Evolutionary conservation across 2,888 invertebrate genomes (phyloP), one percentile per base, ranked within the genome.

Genomic region (Atrina japonica): DNA sequence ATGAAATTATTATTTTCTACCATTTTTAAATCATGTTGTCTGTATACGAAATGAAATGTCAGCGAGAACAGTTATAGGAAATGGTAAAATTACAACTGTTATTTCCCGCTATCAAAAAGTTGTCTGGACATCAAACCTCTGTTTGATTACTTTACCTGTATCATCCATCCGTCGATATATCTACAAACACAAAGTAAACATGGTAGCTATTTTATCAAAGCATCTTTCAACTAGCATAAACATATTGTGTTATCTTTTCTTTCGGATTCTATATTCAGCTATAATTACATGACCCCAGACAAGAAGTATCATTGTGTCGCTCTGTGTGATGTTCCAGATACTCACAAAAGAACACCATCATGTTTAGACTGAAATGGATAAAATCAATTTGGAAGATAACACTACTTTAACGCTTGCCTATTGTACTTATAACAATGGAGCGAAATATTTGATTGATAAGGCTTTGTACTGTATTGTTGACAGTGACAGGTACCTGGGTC

Each of bases 311-410:
- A 49, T 45, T 45, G 40, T 29, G 21, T 27, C 43, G 27, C 61
- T 11, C 35, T 30, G 61, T 49, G n/a, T 45, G 18, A 50, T 29
- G 47, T 47, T 47, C 30, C 23, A 61, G 49, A 43, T 29, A 25
- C n/a, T 30, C 21, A 61, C 61, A 61, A 61, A 30, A 35, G 61
- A 23, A n/a, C 29, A 27, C 61, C 49, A 47, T 47, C 41, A 49
- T 45, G 47, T 14, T 27, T 21, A 18, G 27, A 45, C 47, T 43
- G 21, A 16, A 61, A 61, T 61, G 61, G 29, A 61, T 45, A 29
- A 61, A 61, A 49, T 49, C 61, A 61, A 61, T 61, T 49, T 61
- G 47, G 35, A 47, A 61, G 18, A 45, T 47, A 61, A 29, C 47
- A 43, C 47, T 43, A 47, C 61, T 61, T 49, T 61, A 61, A 61